Evolutionary conservation across 2,113 vertebrate species (phyloP), one percentile per base, ranked within the genome.

Genomic region (Nymphicus hollandicus): DNA sequence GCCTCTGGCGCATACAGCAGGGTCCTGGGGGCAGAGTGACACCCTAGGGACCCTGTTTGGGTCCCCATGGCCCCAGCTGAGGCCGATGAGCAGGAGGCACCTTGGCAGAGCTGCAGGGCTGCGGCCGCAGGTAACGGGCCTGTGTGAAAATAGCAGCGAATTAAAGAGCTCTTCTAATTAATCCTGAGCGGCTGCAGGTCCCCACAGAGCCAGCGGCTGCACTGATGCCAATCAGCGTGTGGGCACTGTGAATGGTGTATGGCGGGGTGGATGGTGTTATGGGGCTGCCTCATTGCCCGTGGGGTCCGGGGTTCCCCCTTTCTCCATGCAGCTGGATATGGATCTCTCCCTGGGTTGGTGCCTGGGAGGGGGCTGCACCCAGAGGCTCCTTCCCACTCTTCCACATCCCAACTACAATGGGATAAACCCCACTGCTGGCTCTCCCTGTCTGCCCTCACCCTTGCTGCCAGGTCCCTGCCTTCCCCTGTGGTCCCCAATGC

Each of bases 111-210:
- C 66, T 44, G 73, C 65, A 44, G 3, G 24, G 24, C 80, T 50
- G 61, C 0, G 0, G 64, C 81, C 52, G 88, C 70, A 14, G 85
- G 85, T 94, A 91, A 89, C 65, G 60, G 93, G 43, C 35, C 46
- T 0, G 9, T 11, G 88, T 71, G 27, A 53, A 64, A 49, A 10
- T 11, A 63, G 47, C 61, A 39, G 74, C 70, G 63, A 93, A 88
- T 95, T 90, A 86, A 79, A 37, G 91, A 77, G 88, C 91, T 81
- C 17, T 5, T n/a, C 35, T 95, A 89, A 93, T 96, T 71, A 93
- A 90, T 25, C 55, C 64, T 1, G 25, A 44, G 61, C 0, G 0
- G 76, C 72, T 8, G 1, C 84, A 39, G 71, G 70, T 82, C 69
- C 86, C 93, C 1, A 3, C 35, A 9, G 81, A 44, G 84, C 53